A percentile compares a stretch with the other conserved stretches of the same genome.
Evolutionary conservation across 2,113 vertebrate species (phyloP).

Genomic region (Caloenas nicobarica): DNA sequence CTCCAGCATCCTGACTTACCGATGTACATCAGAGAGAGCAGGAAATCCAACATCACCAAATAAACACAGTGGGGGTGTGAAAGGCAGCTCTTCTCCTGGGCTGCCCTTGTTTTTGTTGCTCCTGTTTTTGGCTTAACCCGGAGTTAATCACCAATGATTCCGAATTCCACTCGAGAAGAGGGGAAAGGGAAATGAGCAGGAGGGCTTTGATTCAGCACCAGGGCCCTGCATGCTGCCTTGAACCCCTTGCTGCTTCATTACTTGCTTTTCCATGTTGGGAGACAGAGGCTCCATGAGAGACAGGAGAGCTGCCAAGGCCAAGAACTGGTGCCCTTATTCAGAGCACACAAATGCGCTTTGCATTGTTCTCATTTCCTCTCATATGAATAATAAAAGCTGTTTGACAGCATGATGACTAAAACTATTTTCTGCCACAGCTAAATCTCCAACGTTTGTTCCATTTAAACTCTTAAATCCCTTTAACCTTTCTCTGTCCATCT

Average conservation of each 20-base stretch:
- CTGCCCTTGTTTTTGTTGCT: background rate
- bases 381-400: background rate
- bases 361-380: slow-evolving; percentile 33
- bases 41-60: background rate
- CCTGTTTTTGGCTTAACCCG: background rate
- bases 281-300: background rate
- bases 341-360: background rate
- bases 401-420: background rate
- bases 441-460: background rate
- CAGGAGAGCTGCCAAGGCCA: background rate
- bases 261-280: background rate
- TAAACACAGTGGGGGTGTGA: background rate
- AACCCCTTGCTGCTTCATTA: background rate
- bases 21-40: background rate
- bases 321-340: background rate
- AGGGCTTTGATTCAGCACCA: background rate
- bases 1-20: background rate
- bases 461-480: background rate
- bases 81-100: background rate
- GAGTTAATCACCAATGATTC: background rate
- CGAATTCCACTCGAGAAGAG: fast-evolving
- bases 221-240: background rate
- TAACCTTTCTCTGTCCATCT: background rate
- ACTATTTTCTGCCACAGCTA: background rate
- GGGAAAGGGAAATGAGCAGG: slow-evolving; percentile 35